phyloP scores from a whole-genome alignment of 2,113 vertebrate genomes.

The Bos indicus region DNA sequence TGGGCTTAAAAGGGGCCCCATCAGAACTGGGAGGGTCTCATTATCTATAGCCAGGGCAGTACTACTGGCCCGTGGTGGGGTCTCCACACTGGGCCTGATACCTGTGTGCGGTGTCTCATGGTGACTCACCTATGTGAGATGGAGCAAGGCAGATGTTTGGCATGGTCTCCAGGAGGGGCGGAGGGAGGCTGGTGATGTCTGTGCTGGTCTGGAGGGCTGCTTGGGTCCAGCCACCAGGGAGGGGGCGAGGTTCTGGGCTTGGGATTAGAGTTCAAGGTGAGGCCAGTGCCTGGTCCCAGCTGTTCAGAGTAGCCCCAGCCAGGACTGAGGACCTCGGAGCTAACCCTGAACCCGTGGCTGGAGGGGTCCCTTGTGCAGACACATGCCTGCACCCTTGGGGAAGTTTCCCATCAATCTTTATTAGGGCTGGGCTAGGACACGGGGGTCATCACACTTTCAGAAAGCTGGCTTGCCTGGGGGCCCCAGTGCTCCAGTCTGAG shows the following conservation, averaged over 20 bases:
- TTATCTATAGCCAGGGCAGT: neutral
- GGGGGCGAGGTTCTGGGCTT: neutral
- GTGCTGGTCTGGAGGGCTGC: neutral
- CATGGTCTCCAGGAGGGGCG: neutral
- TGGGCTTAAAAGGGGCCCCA: neutral
- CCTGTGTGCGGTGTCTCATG: neutral
- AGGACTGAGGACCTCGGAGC: neutral
- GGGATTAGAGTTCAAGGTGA: neutral
- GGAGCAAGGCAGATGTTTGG: neutral
- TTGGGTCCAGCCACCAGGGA: neutral
- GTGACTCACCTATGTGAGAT: neutral
- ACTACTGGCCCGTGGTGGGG: rapidly evolving
- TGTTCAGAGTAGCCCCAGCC: neutral
- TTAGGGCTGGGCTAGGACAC: neutral
- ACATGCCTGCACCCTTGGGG: neutral
- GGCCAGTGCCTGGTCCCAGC: neutral
- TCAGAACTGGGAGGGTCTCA: neutral
- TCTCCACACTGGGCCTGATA: neutral
- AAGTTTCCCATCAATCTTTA: neutral
- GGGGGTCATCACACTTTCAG: neutral
- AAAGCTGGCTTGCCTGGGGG: neutral
- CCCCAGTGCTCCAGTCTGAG: neutral
- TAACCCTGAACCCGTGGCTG: neutral
- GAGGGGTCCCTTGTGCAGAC: neutral
- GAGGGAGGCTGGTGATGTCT: neutral